phyloP scores from a whole-genome alignment of 92 coral and sea anemone species.

The Diadumene lineata region DNA sequence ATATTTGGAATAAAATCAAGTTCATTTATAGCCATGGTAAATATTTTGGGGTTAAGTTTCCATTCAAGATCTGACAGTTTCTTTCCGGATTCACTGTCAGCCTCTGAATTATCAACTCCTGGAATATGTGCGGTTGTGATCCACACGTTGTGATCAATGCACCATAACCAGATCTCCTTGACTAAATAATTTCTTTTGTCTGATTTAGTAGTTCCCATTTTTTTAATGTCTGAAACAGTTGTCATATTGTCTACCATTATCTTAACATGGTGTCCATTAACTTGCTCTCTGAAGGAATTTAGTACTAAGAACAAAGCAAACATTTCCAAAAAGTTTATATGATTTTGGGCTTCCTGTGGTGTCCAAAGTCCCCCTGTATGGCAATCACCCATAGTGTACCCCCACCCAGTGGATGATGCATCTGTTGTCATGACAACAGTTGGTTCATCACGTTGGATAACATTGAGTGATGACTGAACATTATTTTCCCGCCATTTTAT shows the following conservation, averaged over 20 bases:
- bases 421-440: slow-evolving; percentile 14
- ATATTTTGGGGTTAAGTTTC: not conserved
- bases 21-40: not conserved
- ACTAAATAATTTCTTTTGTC: slow-evolving; percentile 27
- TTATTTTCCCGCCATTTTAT: slow-evolving; percentile 27
- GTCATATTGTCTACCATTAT: slow-evolving; percentile 41
- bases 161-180: slow-evolving; percentile 55
- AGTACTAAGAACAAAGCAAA: slow-evolving; percentile 29
- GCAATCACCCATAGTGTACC: not conserved
- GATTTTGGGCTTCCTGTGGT: slow-evolving; percentile 11
- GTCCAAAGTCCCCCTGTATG: slow-evolving; percentile 26
- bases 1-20: slow-evolving; percentile 14
- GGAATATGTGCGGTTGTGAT: slow-evolving; percentile 53
- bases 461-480: slow-evolving; percentile 8
- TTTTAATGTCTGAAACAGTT: slow-evolving; percentile 41
- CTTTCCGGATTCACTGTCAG: slow-evolving; percentile 8
- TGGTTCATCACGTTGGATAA: slow-evolving; percentile 11
- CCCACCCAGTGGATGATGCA: slow-evolving; percentile 34
- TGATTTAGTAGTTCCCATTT: slow-evolving; percentile 64
- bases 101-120: slow-evolving; percentile 26
- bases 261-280: slow-evolving; percentile 6
- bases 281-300: slow-evolving; percentile 13
- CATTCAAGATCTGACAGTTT: slow-evolving; percentile 7
- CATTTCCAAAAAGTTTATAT: slow-evolving; percentile 54
- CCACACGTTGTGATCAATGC: slow-evolving; percentile 34